Evolutionary conservation across 2,888 invertebrate genomes (phyloP), one percentile per base, ranked within the genome.

Genomic region (Teleogryllus oceanicus): DNA sequence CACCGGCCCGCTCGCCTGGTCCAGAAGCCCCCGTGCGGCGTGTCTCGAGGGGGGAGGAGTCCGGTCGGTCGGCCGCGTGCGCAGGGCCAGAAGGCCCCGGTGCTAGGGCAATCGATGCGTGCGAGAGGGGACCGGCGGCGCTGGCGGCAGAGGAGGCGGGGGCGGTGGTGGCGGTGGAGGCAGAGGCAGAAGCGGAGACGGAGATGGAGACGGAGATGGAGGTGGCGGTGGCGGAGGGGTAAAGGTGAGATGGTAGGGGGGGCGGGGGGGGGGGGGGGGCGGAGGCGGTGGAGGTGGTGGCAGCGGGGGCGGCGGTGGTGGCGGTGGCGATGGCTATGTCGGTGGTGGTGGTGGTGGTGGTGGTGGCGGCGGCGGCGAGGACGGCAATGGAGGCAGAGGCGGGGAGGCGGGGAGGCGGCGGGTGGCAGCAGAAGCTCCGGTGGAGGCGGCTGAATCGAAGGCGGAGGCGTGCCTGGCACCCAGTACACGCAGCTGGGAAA

Each of bases 31-130:
- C 37, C 37, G 37, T 0, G 37, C 37, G 37, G 37, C 37, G 37
- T 37, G 37, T 37, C 37, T 37, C 8, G 21, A 12, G 2, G 20
- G 50, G 37, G 13, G 62, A 1, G 16, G 16, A 11, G 62, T 3
- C 13, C 62, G 62, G 62, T 13, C n/a, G 62, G 16, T 24, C 18
- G 13, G 24, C 78, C 49, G 78, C 78, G 49, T 13, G 62, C 62
- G 62, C 50, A 24, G 51, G n/a, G n/a, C n/a, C n/a, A n/a, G n/a
- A n/a, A n/a, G n/a, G n/a, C n/a, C n/a, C n/a, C n/a, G n/a, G 20
- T 78, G 78, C 78, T 49, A 49, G 18, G 62, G 62, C 62, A 62
- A 62, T 62, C 62, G 62, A 62, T 62, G 62, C 62, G n/a, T 62
- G 62, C 62, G 62, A 62, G 4, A 13, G 62, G 62, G 62, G 62